These are phyloP conservation scores for Aradophagus sp. DNA, from an alignment of 1,140 invertebrate species.

Conservation along the genomic window DNA sequence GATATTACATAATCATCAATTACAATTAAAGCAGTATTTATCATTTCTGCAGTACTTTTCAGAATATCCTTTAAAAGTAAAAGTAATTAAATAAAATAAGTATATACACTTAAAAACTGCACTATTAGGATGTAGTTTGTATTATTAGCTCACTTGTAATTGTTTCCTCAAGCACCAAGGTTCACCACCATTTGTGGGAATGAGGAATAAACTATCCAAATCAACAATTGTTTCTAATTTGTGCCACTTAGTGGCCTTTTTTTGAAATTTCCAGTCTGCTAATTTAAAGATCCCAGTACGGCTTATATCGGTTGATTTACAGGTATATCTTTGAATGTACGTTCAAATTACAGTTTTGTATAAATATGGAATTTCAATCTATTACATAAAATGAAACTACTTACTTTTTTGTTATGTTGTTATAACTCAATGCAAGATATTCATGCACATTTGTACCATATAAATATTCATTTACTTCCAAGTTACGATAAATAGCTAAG, in stretches of 20 bases:
- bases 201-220: constrained; percentile 80
- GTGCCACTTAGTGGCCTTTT: constrained; percentile 80
- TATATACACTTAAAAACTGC: too few species aligned
- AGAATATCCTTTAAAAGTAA: constrained; percentile 62
- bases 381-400: too few species aligned
- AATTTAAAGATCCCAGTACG: constrained; percentile 71
- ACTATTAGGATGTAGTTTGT: too few species aligned
- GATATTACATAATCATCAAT: constrained; percentile 79
- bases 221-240: constrained; percentile 82
- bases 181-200: constrained; percentile 52
- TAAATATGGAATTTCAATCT: too few species aligned
- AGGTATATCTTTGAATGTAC: constrained; percentile 62
- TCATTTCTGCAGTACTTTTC: constrained; percentile 57
- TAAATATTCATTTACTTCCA: constrained; percentile 77
- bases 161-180: constrained; percentile 79
- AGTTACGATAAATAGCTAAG: constrained; percentile 75
- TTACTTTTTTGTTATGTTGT: constrained; percentile 72
- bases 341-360: constrained; percentile 1
- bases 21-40: constrained; percentile 78
- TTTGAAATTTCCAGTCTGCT: constrained; percentile 80
- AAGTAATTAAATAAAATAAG: background rate
- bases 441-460: constrained; percentile 75
- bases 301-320: constrained; percentile 66
- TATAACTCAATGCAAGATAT: constrained; percentile 75
- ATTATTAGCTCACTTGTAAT: constrained; percentile 76